Conservation (phyloP, 2,888 invertebrate genomes). For the Disparrhopalites patrizii region DNA sequence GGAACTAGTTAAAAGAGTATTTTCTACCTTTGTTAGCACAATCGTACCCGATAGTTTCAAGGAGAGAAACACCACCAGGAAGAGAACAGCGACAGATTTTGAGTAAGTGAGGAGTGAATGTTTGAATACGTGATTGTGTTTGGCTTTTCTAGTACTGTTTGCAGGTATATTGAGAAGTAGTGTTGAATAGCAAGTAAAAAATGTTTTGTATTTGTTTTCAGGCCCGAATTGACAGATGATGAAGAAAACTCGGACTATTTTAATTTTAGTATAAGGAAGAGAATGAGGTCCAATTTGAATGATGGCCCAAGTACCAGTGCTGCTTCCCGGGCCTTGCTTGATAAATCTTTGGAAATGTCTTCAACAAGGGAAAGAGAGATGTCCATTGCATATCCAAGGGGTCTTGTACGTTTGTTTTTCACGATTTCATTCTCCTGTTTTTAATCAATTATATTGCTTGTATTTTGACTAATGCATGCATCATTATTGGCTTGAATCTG, state of each 20-base stretch:
- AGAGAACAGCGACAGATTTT: not conserved
- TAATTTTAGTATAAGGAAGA: not conserved
- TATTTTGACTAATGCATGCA: no score
- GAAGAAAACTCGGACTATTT: conserved; percentile 30
- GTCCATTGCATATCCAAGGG: no score
- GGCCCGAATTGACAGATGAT: conserved; percentile 38
- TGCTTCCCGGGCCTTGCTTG: not conserved
- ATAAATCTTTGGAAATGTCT: not conserved
- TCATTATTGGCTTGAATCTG: no score
- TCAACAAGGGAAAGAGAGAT: not conserved
- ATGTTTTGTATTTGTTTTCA: not conserved
- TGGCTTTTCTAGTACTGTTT: not conserved
- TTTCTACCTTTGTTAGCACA: not conserved
- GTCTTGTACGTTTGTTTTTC: no score
- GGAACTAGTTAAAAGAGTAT: conserved; percentile 7
- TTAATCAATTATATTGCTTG: no score
- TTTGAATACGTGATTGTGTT: not conserved
- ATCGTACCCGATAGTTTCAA: conserved; percentile 12
- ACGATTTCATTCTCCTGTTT: no score
- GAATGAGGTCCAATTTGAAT: conserved; percentile 8
- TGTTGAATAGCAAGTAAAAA: no score
- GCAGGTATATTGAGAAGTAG: not conserved
- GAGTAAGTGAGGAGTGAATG: not conserved
- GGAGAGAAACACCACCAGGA: not conserved
- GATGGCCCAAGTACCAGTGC: not conserved